These are phyloP conservation scores for Ctenosaura bakeri DNA, from an alignment of 2,797 vertebrate genomes.

Conservation along the genomic window DNA sequence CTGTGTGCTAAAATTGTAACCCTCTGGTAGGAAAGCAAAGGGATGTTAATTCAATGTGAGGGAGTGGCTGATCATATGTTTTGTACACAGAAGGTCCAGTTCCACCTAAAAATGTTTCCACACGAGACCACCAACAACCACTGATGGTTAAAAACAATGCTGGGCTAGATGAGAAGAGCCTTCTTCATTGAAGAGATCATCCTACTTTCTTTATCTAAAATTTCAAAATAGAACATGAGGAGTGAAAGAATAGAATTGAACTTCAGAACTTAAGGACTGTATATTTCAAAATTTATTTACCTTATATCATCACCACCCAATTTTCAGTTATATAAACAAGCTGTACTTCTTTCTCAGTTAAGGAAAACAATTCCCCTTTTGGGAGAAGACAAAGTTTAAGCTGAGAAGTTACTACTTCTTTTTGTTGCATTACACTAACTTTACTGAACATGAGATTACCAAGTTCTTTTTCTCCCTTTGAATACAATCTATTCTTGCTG, in stretches of 20 bases:
- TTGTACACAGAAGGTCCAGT: neutral
- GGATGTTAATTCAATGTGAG: neutral
- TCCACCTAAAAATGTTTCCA: neutral
- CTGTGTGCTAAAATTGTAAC: slow-evolving; percentile 8
- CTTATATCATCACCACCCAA: neutral
- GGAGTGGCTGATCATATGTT: neutral
- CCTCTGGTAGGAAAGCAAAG: neutral
- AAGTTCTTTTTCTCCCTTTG: neutral
- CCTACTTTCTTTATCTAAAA: neutral
- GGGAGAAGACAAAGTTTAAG: neutral
- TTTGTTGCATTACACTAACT: neutral
- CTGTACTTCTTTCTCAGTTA: neutral
- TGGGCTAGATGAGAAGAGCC: neutral
- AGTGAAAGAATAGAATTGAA: neutral
- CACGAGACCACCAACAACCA: neutral
- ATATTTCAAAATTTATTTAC: neutral
- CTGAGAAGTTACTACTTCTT: neutral
- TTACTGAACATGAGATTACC: neutral
- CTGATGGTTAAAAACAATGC: neutral
- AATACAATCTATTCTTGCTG: neutral
- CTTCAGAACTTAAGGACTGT: neutral
- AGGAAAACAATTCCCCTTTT: too few species aligned
- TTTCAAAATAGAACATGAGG: neutral
- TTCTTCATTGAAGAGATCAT: neutral
- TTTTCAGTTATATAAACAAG: neutral